Percentiles rank a stretch among this genome's conserved stretches.
Evolutionary conservation across 2,888 invertebrate species (phyloP).

Genomic region (Tipula helvola): DNA sequence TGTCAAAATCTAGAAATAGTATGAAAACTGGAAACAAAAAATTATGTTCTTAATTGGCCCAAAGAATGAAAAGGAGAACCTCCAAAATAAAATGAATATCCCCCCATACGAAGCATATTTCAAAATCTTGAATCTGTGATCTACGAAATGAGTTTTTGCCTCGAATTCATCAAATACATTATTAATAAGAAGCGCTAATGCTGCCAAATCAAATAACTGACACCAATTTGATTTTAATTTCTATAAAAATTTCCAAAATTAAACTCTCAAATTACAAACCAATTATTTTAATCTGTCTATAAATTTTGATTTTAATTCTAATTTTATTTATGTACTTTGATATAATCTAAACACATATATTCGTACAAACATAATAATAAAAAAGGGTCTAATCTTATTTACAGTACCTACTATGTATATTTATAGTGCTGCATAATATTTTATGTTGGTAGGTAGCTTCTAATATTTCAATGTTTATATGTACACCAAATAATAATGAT

Average conservation of each 20-base stretch:
- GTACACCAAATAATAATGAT: background rate
- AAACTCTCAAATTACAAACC: slow-evolving; percentile 8
- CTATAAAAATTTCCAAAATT: background rate
- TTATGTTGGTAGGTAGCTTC: background rate
- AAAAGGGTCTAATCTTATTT: background rate
- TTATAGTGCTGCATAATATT: background rate
- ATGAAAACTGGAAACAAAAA: too few relatives aligned
- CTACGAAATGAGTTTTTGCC: background rate
- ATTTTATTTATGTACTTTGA: background rate
- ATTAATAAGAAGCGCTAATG: background rate
- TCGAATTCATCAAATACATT: background rate
- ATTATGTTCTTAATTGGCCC: too few relatives aligned
- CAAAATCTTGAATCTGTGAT: too few relatives aligned
- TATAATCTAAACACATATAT: background rate
- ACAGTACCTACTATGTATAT: background rate
- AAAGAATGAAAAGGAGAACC: too few relatives aligned
- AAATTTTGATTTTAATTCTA: background rate
- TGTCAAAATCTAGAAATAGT: too few relatives aligned
- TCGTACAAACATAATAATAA: background rate
- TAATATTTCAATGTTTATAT: background rate
- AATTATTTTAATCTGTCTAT: slow-evolving; percentile 7
- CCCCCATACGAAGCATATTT: too few relatives aligned
- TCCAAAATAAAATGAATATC: too few relatives aligned
- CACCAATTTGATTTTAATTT: background rate
- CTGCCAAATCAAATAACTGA: background rate